Evolutionary conservation across 2,113 vertebrate genomes (phyloP).

Genomic region (mouse (Mus musculus)): DNA sequence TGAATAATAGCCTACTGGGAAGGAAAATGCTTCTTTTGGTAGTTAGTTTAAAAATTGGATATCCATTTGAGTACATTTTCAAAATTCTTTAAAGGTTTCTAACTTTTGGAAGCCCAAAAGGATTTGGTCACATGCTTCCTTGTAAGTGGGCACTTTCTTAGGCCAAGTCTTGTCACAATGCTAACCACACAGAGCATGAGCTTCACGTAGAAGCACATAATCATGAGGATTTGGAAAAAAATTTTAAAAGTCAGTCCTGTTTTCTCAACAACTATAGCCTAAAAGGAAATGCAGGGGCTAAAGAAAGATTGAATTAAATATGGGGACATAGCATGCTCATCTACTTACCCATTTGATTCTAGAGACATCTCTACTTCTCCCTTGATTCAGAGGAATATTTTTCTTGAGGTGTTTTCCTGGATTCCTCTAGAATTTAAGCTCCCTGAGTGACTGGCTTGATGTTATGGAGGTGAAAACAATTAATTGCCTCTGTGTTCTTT

Average conservation of each 20-base stretch:
- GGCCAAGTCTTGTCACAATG: not conserved
- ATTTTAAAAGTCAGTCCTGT: not conserved
- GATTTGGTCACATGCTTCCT: not conserved
- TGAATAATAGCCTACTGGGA: not conserved
- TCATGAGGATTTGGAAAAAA: not conserved
- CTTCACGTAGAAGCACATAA: not conserved
- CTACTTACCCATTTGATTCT: not conserved
- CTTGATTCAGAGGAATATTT: not conserved
- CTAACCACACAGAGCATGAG: not conserved
- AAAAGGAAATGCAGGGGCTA: not conserved
- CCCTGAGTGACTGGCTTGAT: not conserved
- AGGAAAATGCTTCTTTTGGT: not conserved
- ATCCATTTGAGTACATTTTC: not conserved
- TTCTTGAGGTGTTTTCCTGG: not conserved
- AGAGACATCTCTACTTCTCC: not conserved
- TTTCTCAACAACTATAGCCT: not conserved
- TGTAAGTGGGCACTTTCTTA: not conserved
- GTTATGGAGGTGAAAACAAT: not conserved
- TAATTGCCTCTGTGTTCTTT: not conserved
- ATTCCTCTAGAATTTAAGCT: not conserved
- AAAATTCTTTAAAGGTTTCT: not conserved
- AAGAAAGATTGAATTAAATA: not conserved
- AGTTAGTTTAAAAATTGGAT: not conserved
- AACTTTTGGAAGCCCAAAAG: not conserved
- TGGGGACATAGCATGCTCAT: not conserved